Percentiles rank a stretch among this genome's conserved stretches.
These are phyloP conservation scores for Esperia sulphurella DNA, from an alignment of 2,888 invertebrate genomes.

Conservation along the genomic window DNA sequence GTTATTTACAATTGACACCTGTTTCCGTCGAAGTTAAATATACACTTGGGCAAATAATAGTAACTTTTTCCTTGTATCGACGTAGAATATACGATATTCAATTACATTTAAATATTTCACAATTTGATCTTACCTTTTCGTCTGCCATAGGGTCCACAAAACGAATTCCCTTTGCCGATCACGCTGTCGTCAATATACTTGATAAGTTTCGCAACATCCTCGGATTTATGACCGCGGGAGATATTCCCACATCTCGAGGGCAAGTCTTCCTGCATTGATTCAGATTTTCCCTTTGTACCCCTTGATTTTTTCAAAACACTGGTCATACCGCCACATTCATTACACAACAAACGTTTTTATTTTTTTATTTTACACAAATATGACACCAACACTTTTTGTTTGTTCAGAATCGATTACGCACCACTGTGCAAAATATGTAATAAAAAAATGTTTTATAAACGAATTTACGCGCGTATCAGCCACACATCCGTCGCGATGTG, in stretches of 20 bases:
- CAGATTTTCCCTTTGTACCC: slow-evolving; percentile 72
- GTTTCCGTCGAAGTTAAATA: background rate
- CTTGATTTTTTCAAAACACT: slow-evolving; percentile 75
- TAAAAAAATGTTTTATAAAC: background rate
- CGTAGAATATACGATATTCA: too few species aligned
- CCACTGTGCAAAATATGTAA: slow-evolving; percentile 6
- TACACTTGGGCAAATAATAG: too few species aligned
- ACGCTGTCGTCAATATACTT: slow-evolving; percentile 90
- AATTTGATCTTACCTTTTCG: slow-evolving; percentile 82
- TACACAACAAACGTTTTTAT: slow-evolving; percentile 36
- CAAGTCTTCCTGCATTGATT: slow-evolving; percentile 75
- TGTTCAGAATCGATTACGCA: slow-evolving; percentile 8
- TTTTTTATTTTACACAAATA: background rate
- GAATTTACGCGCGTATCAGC: slow-evolving; percentile 2
- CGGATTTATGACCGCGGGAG: slow-evolving; percentile 74
- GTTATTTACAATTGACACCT: slow-evolving; percentile 13
- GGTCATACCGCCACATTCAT: slow-evolving; percentile 46
- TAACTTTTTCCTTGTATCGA: too few species aligned
- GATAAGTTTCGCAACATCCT: slow-evolving; percentile 85
- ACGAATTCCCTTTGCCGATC: slow-evolving; percentile 88
- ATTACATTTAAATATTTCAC: too few species aligned
- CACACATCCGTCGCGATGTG: slow-evolving; percentile 5
- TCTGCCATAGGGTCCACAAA: slow-evolving; percentile 90
- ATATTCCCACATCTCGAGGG: slow-evolving; percentile 59
- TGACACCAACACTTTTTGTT: slow-evolving; percentile 8